phyloP scores from a whole-genome alignment of 2,797 vertebrate genomes.

The Sebastes cheni region DNA sequence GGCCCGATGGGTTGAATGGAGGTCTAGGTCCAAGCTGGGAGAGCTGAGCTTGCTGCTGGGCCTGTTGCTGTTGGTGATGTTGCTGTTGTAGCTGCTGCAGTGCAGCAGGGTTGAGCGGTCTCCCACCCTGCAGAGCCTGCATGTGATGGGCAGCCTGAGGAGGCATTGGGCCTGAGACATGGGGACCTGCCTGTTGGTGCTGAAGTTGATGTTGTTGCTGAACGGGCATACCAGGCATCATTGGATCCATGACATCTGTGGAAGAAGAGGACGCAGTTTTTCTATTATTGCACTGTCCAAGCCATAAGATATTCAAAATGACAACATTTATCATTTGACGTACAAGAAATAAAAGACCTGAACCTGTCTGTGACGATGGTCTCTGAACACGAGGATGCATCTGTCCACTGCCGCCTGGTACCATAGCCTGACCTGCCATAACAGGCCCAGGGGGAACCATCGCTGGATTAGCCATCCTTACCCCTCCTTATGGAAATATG shows the following conservation, averaged over 20 bases:
- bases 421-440: conserved; percentile 88
- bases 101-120: conserved; percentile 90
- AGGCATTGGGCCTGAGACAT: conserved; percentile 86
- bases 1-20: conserved; percentile 90
- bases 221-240: conserved; percentile 90
- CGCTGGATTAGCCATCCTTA: conserved; percentile 92
- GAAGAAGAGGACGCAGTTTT: background rate
- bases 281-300: background rate
- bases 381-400: conserved; percentile 91
- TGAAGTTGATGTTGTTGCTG: conserved; percentile 86
- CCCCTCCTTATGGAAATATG: conserved; percentile 79
- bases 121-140: conserved; percentile 88
- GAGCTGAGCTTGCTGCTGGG: conserved; percentile 81
- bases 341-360: conserved; percentile 33
- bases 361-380: conserved; percentile 93
- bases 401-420: conserved; percentile 88
- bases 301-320: background rate
- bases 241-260: conserved; percentile 91
- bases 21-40: conserved; percentile 86
- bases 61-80: conserved; percentile 84
- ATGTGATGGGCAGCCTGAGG: conserved; percentile 93
- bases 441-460: conserved; percentile 91
- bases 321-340: background rate
- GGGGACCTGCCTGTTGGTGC: conserved; percentile 82
- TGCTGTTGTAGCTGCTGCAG: conserved; percentile 90